Evolutionary conservation across 2,888 invertebrate genomes (phyloP).

Genomic region (Priocnemis perturbator): DNA sequence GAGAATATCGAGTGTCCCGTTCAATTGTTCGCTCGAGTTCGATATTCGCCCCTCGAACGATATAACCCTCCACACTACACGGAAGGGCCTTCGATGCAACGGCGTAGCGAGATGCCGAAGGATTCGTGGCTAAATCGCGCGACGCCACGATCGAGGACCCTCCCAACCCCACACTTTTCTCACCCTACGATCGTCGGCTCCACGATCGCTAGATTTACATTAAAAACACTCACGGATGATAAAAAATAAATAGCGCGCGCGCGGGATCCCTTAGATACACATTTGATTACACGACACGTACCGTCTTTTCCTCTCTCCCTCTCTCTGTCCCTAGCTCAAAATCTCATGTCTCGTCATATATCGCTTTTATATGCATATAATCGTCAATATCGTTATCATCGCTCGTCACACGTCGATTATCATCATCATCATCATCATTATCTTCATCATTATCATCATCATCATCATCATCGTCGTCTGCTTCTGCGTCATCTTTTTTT

Average conservation of each 20-base stretch:
- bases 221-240: constrained; percentile 57
- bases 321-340: constrained; percentile 5
- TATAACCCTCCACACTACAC: background rate
- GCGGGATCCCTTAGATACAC: constrained; percentile 62
- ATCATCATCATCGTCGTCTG: background rate
- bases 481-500: constrained; percentile 36
- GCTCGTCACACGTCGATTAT: constrained; percentile 27
- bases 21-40: background rate
- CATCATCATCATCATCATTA: constrained; percentile 6
- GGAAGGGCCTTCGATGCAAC: constrained; percentile 1
- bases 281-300: constrained; percentile 61
- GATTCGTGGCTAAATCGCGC: constrained; percentile 1
- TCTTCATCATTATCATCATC: background rate
- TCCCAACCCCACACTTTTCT: background rate
- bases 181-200: constrained; percentile 20
- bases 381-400: too few relatives aligned
- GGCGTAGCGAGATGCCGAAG: background rate
- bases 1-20: constrained; percentile 4
- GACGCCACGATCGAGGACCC: constrained; percentile 12
- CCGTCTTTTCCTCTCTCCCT: too few relatives aligned
- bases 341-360: constrained; percentile 27
- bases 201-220: constrained; percentile 25
- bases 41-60: constrained; percentile 3
- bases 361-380: constrained; percentile 10
- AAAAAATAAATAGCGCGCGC: constrained; percentile 72